phyloP scores from a whole-genome alignment of 2,888 invertebrate genomes.

The Coenonympha glycerion region DNA sequence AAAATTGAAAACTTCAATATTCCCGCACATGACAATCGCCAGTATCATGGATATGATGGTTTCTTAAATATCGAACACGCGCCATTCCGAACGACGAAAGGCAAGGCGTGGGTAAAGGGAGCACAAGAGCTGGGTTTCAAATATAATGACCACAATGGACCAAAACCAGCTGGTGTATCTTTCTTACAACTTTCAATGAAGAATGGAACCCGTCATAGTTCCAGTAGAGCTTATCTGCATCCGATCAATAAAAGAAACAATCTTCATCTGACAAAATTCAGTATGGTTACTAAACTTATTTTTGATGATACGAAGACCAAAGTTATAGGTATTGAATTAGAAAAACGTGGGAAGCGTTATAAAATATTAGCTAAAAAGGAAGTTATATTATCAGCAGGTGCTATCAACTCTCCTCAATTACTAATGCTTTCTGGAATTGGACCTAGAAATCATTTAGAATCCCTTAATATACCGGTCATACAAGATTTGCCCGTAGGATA shows the following conservation, averaged over 20 bases:
- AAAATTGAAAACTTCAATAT: conserved; percentile 84
- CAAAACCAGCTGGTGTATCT: conserved; percentile 77
- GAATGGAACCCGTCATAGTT: conserved; percentile 80
- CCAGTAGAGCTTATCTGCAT: conserved; percentile 80
- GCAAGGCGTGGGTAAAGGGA: conserved; percentile 77
- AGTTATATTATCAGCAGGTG: conserved; percentile 84
- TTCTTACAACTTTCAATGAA: conserved; percentile 79
- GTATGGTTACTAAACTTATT: conserved; percentile 76
- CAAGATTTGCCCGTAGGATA: conserved; percentile 79
- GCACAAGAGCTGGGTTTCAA: conserved; percentile 78
- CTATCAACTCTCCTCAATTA: conserved; percentile 85
- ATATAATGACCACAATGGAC: conserved; percentile 78
- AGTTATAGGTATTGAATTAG: conserved; percentile 78
- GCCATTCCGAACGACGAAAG: conserved; percentile 68
- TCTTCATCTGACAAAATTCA: conserved; percentile 76
- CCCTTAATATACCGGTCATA: conserved; percentile 71
- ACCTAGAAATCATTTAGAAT: conserved; percentile 75
- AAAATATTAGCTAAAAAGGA: conserved; percentile 79
- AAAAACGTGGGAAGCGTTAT: conserved; percentile 66
- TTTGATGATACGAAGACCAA: conserved; percentile 72
- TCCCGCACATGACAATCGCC: conserved; percentile 66
- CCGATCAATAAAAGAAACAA: conserved; percentile 77
- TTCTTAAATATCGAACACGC: conserved; percentile 74
- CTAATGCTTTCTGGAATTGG: conserved; percentile 88
- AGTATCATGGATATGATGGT: conserved; percentile 75